These are phyloP conservation scores for Lottia gigantea DNA, from an alignment of 2,888 invertebrate genomes.

Conservation along the genomic window DNA sequence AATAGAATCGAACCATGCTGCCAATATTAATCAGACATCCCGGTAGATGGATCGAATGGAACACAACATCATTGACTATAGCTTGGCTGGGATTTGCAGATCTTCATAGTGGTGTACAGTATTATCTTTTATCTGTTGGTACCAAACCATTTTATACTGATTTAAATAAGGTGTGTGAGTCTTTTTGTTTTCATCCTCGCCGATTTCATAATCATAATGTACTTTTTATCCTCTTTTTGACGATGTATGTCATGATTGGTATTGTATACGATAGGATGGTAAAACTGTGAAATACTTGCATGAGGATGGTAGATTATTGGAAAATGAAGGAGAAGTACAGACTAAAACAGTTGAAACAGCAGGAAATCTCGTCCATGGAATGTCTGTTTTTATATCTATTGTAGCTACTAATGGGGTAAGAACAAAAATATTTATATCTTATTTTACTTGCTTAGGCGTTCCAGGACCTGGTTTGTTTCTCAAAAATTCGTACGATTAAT, in stretches of 20 bases:
- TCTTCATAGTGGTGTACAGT: conserved; percentile 31
- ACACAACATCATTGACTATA: conserved; percentile 15
- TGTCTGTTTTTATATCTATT: not conserved
- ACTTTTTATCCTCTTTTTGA: too few species aligned
- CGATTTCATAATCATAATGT: too few species aligned
- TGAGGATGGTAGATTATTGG: not conserved
- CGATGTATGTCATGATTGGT: not conserved
- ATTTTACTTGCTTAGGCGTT: too few species aligned
- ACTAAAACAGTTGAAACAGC: not conserved
- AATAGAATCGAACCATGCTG: conserved; percentile 29
- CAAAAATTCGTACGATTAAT: too few species aligned
- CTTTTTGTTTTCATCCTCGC: too few species aligned
- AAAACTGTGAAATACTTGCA: not conserved
- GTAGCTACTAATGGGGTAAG: not conserved
- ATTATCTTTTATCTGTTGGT: conserved; percentile 32
- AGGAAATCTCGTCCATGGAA: not conserved
- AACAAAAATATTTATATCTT: too few species aligned
- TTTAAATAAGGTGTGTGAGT: conserved; percentile 28
- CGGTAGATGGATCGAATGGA: not conserved
- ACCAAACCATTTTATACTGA: conserved; percentile 28
- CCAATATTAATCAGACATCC: conserved; percentile 15
- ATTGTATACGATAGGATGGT: not conserved
- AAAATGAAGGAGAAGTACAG: not conserved
- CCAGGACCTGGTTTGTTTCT: too few species aligned
- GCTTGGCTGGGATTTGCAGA: conserved; percentile 40